phyloP scores from a whole-genome alignment of 2,113 vertebrate genomes.

The Callipepla californica region DNA sequence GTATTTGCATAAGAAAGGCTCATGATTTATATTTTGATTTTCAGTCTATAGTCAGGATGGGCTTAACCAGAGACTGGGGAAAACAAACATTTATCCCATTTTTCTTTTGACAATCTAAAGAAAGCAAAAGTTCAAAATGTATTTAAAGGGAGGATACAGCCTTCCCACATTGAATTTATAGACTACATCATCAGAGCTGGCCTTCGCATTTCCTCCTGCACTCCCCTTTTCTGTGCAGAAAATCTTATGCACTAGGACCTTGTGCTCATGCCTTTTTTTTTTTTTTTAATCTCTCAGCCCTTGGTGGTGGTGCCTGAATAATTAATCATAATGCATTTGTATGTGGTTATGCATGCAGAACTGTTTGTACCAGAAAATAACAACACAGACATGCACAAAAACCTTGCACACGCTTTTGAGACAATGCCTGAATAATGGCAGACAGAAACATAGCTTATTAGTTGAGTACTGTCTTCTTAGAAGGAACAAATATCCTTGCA shows the following conservation, averaged over 20 bases:
- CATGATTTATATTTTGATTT: constrained; percentile 67
- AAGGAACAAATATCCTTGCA: not conserved
- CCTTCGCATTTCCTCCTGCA: constrained; percentile 27
- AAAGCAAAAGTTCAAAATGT: not conserved
- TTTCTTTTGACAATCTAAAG: constrained; percentile 48
- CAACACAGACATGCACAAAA: not conserved
- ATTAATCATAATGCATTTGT: constrained; percentile 18
- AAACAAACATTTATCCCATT: constrained; percentile 59
- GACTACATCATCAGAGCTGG: constrained; percentile 15
- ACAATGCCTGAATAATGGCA: not conserved
- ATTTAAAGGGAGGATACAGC: constrained; percentile 8
- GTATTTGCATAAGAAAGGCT: constrained; percentile 66
- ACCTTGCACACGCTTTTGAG: not conserved
- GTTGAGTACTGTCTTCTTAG: not conserved
- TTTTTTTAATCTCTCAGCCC: not conserved
- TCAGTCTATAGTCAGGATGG: constrained; percentile 39
- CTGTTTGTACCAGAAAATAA: constrained; percentile 36
- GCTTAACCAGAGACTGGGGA: constrained; percentile 33
- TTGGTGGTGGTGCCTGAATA: not conserved
- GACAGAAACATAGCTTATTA: not conserved
- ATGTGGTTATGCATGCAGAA: constrained; percentile 22
- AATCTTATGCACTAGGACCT: constrained; percentile 22
- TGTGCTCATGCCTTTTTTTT: not conserved
- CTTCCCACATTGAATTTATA: constrained; percentile 32
- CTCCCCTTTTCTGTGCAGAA: constrained; percentile 22